Conservation (phyloP, 2,797 vertebrate species). For the Nyctibius grandis region DNA sequence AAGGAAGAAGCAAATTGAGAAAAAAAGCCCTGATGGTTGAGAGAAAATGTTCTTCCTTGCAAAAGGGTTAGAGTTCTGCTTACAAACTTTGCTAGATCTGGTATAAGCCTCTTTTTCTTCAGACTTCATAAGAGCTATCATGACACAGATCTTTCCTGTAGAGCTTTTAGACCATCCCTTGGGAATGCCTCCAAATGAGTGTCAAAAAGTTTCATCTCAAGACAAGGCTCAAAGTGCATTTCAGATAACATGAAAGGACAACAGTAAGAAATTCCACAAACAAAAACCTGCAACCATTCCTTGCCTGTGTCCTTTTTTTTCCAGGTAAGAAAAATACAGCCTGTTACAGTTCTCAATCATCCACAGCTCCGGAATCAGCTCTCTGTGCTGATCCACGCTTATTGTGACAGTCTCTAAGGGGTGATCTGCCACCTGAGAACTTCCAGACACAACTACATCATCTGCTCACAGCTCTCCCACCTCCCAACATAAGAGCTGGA, state of each 20-base stretch:
- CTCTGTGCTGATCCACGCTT: neutral
- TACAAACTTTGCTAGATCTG: neutral
- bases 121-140: neutral
- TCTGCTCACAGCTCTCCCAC: neutral
- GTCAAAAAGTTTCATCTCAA: neutral
- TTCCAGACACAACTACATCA: slow-evolving; percentile 41
- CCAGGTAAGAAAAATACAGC: neutral
- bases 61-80: neutral
- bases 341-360: neutral
- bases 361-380: neutral
- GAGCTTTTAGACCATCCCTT: neutral
- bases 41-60: neutral
- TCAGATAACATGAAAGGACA: neutral
- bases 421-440: slow-evolving; percentile 36
- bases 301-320: neutral
- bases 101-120: neutral
- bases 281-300: neutral
- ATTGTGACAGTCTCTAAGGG: neutral
- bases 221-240: neutral
- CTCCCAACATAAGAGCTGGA: neutral
- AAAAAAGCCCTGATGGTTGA: neutral
- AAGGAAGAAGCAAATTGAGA: neutral
- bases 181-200: neutral
- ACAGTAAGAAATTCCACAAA: neutral
- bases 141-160: neutral